Percentiles rank a stretch among this genome's conserved stretches.
These are phyloP conservation scores for Octodon degus DNA, from an alignment of 2,113 vertebrate species.

Conservation along the genomic window DNA sequence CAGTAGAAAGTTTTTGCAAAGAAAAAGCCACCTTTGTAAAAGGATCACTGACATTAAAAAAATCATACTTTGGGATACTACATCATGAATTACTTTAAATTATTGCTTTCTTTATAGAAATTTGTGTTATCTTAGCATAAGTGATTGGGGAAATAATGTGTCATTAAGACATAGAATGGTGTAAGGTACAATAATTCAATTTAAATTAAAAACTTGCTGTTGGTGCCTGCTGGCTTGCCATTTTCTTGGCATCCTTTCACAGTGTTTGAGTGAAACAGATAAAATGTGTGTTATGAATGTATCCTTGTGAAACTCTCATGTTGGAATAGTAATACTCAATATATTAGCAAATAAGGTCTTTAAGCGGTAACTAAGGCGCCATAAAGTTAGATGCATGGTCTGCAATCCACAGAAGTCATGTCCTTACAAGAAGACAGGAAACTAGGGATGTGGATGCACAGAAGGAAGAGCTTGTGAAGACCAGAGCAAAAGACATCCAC, in stretches of 20 bases:
- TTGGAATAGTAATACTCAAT: background rate
- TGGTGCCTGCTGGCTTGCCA: background rate
- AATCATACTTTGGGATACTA: slow-evolving; percentile 17
- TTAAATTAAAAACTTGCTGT: slow-evolving; percentile 31
- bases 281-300: background rate
- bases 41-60: background rate
- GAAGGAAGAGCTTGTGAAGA: background rate
- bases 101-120: slow-evolving; percentile 12
- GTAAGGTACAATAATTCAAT: slow-evolving; percentile 31
- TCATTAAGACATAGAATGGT: slow-evolving; percentile 29
- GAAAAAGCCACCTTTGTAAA: background rate
- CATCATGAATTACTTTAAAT: slow-evolving; percentile 39
- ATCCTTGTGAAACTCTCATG: background rate
- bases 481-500: background rate
- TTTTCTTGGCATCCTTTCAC: slow-evolving; percentile 20
- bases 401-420: background rate
- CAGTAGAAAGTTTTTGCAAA: slow-evolving; percentile 4
- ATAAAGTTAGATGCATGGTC: background rate
- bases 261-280: slow-evolving; percentile 35
- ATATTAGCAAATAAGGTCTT: background rate
- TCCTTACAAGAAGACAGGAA: background rate
- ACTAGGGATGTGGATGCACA: fast-evolving
- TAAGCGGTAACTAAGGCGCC: background rate
- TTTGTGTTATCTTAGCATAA: slow-evolving; percentile 53
- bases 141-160: slow-evolving; percentile 25